Evolutionary conservation across 2,888 invertebrate species (phyloP).

Genomic region (Thereva nobilitata): DNA sequence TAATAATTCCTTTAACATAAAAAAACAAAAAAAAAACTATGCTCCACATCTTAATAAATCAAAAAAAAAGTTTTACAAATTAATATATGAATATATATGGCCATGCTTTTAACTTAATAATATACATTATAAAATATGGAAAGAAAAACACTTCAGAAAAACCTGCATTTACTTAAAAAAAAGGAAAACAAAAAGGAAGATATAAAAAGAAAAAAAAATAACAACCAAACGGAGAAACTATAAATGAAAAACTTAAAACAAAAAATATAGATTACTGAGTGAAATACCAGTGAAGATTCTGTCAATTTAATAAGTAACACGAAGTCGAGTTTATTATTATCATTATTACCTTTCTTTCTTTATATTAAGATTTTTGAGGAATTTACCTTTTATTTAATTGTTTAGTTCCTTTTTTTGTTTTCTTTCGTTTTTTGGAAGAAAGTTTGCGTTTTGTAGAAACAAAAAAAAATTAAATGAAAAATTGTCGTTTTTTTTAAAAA

Average conservation of each 20-base stretch:
- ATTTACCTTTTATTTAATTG: too few species aligned
- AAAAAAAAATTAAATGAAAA: constrained; percentile 1
- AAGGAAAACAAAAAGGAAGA: constrained; percentile 1
- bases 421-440: constrained; percentile 13
- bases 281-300: constrained; percentile 24
- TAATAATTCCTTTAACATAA: constrained; percentile 30
- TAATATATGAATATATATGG: constrained; percentile 36
- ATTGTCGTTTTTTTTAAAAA: constrained; percentile 5
- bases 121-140: too few species aligned
- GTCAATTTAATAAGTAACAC: background rate
- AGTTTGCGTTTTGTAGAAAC: background rate
- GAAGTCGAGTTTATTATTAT: background rate
- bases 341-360: too few species aligned
- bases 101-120: constrained; percentile 40
- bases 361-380: too few species aligned
- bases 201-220: too few species aligned
- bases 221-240: too few species aligned
- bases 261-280: constrained; percentile 21
- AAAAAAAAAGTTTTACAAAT: constrained; percentile 36
- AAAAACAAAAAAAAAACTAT: constrained; percentile 33
- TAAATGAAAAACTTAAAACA: constrained; percentile 30
- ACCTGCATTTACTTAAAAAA: constrained; percentile 38
- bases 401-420: background rate
- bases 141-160: background rate
- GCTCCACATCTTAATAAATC: constrained; percentile 36